phyloP scores from a whole-genome alignment of 2,888 invertebrate genomes.

The Conomelus anceps region DNA sequence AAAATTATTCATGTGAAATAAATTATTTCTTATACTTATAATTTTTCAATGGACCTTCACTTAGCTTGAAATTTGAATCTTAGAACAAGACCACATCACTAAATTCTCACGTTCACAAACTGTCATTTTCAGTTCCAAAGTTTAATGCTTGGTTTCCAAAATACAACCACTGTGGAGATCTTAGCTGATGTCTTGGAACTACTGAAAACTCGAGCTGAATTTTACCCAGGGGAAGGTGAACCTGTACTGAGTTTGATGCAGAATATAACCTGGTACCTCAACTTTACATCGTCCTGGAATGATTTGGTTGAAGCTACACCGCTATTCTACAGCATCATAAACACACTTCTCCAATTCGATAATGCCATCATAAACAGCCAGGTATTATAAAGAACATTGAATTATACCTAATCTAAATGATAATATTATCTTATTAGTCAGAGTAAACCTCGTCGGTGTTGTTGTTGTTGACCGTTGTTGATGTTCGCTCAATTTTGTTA shows the following conservation, averaged over 20 bases:
- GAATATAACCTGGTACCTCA: constrained; percentile 52
- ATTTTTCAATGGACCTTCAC: no score
- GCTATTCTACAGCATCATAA: constrained; percentile 54
- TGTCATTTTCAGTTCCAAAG: constrained; percentile 45
- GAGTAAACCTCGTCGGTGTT: not conserved
- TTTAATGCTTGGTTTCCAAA: constrained; percentile 57
- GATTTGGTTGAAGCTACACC: constrained; percentile 51
- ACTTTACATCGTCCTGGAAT: constrained; percentile 41
- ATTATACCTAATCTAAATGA: not conserved
- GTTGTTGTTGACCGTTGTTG: no score
- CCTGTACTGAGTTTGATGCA: constrained; percentile 52
- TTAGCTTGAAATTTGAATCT: no score
- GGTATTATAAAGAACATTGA: constrained; percentile 49
- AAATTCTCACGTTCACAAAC: not conserved
- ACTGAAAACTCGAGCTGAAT: constrained; percentile 45
- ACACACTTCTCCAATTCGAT: constrained; percentile 57
- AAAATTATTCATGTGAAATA: no score
- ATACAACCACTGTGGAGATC: constrained; percentile 47
- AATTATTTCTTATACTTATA: no score
- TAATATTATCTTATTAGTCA: not conserved
- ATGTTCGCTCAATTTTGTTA: no score
- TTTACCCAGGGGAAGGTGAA: constrained; percentile 61
- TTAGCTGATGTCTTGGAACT: constrained; percentile 52
- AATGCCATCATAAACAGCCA: constrained; percentile 65
- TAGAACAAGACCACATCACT: no score